phyloP scores from a whole-genome alignment of 2,888 invertebrate species.

The Machimus atricapillus region DNA sequence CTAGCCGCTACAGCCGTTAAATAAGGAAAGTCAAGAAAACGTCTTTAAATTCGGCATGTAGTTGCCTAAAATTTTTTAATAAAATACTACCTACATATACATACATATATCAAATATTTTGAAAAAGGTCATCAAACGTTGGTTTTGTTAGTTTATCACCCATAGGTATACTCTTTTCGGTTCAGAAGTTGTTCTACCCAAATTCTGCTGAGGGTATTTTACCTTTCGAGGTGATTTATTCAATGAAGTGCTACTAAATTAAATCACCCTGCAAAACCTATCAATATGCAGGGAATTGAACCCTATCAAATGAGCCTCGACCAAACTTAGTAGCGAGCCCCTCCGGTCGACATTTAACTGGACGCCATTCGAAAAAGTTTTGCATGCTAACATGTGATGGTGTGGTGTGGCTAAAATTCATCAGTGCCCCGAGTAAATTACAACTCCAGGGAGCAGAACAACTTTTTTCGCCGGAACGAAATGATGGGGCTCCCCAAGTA shows the following conservation, averaged over 20 bases:
- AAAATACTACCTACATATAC: no score
- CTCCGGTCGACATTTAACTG: background rate
- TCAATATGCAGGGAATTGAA: background rate
- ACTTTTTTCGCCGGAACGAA: background rate
- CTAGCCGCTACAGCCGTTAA: no score
- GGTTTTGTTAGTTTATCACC: background rate
- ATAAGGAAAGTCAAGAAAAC: no score
- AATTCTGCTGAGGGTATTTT: background rate
- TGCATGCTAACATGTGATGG: background rate
- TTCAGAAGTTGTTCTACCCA: background rate
- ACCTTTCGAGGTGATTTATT: background rate
- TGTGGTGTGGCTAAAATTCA: background rate
- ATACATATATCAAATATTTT: no score
- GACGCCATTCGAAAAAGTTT: background rate
- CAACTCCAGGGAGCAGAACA: constrained; percentile 1
- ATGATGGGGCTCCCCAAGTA: background rate
- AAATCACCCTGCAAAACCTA: background rate
- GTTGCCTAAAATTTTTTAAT: no score
- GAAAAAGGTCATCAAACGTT: background rate
- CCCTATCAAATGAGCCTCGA: background rate
- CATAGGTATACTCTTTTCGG: background rate
- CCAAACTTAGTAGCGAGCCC: background rate
- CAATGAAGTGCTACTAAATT: background rate
- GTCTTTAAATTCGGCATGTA: no score
- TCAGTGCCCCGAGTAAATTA: constrained; percentile 14